Evolutionary conservation across 2,888 invertebrate genomes (phyloP), one percentile per base, ranked within the genome.

Genomic region (Eupithecia abbreviata): DNA sequence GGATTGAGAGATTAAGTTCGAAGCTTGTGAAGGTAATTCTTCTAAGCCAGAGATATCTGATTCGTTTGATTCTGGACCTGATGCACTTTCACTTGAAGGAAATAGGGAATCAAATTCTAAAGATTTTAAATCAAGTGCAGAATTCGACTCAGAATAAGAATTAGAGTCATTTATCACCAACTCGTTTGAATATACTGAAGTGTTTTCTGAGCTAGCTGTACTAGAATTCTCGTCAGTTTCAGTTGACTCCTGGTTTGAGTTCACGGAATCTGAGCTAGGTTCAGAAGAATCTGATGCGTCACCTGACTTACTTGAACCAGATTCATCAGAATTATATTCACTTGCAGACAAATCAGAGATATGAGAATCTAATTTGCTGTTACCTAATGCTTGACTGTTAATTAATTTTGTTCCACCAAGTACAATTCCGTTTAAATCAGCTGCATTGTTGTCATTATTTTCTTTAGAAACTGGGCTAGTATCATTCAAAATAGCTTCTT

Each of bases 221-320:
- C 51, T 30, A 13, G 30, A 30, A 62, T 62, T 10, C 4, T 12
- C 62, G 30, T 30, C 10, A 62, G 18, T 62, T 62, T 62, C 30
- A 62, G 58, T 58, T 18, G 62, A 30, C 18, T 62, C 62, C 10
- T 62, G 62, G 30, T 18, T 62, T 62, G 30, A 30, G 4, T 62
- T 30, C 30, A 62, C 18, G 10, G 62, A 62, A 62, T 62, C 62
- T n/a, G 62, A 47, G 41, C 30, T 47, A 47, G 41, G 41, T 15
- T 66, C 71, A 70, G 42, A 65, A 47, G 45, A 65, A 72, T 7
- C 41, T 18, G 71, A 71, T 7, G 55, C 6, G n/a, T 45, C 58
- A 58, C 12, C 10, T 5, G 47, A 42, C 6, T 42, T 41, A 51
- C 5, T 4, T 41, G 49, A 72, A 41, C n/a, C n/a, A 18, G 18